Evolutionary conservation across 2,888 invertebrate genomes (phyloP).

Genomic region (Isoperla grammatica): DNA sequence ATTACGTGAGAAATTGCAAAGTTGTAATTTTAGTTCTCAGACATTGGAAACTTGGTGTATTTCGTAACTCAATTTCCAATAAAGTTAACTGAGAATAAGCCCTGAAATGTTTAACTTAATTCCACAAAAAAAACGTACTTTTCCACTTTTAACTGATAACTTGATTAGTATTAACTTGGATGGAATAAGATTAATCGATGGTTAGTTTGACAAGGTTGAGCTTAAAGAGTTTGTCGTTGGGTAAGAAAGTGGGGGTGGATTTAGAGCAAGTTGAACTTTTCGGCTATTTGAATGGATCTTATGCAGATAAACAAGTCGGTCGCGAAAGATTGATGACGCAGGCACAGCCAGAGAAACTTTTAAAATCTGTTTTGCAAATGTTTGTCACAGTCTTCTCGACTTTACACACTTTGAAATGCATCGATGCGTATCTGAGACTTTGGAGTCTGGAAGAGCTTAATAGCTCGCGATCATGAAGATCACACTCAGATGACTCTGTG

Average conservation of each 20-base stretch:
- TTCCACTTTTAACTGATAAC: constrained; percentile 13
- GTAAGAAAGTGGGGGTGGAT: background rate
- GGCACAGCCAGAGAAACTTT: constrained; percentile 11
- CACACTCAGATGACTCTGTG: too few species aligned
- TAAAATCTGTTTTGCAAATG: constrained; percentile 3
- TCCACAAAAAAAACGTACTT: background rate
- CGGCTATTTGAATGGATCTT: constrained; percentile 12
- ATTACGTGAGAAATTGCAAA: background rate
- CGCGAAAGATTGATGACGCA: constrained; percentile 13
- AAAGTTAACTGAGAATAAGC: background rate
- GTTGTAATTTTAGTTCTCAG: background rate
- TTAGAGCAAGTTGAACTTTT: constrained; percentile 9
- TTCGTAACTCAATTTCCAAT: constrained; percentile 16
- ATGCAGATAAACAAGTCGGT: constrained; percentile 1
- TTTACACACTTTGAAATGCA: background rate
- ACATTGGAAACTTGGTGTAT: background rate
- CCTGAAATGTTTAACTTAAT: too few species aligned
- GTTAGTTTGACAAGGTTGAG: constrained; percentile 18
- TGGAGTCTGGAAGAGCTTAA: background rate
- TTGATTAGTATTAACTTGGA: constrained; percentile 17
- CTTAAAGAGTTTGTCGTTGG: constrained; percentile 13
- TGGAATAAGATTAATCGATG: constrained; percentile 24
- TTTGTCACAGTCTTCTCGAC: constrained; percentile 8
- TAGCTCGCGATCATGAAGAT: too few species aligned
- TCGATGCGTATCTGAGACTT: background rate